Evolutionary conservation across 1,140 invertebrate species (phyloP), one percentile per base, ranked within the genome.

Genomic region (Maconellicoccus hirsutus): DNA sequence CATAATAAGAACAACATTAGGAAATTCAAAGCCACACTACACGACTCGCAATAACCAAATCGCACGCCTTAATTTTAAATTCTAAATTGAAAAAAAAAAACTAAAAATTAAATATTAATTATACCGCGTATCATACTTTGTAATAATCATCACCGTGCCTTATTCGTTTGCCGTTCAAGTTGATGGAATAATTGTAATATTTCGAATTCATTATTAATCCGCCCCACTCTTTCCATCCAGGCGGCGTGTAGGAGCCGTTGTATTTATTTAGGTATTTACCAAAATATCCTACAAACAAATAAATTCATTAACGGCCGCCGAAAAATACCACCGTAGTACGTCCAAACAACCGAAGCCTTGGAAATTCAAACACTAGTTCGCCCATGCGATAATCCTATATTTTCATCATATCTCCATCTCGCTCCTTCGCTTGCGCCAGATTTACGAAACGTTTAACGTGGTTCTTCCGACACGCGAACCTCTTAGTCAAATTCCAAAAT

Each of bases 261-360:
- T 97, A 97, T 79, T 98, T 97, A 82, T 99, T 99, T 77, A 99
- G 81, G 81, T 99, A 99, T 81, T 99, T 99, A 25, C 96, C 96
- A 81, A 98, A 98, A 81, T 97, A 98, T 19, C 92, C 93, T 94
- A 84, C 33, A 84, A 83, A 75, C 74, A 79, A 77, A 73, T 52
- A 73, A 73, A 38, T n/a, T 61, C 22, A 21, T 19, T 21, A 29
- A 70, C 63, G 12, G 69, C 4, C 16, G 71, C 21, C 22, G 33
- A 14, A 8, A 21, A n/a, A 69, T 14, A 71, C 1, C n/a, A 69
- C 23, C n/a, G 71, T 14, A 12, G 52, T 23, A 8, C 8, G 23
- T 66, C 14, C 1, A 22, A 19, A 33, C 39, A 19, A 71, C 59
- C 12, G 3, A 33, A 33, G 12, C 29, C 29, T 33, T 33, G 29